Base-by-base conservation (phyloP, 2,888 invertebrate genomes). In the Rhamphomyia laevipes region DNA sequence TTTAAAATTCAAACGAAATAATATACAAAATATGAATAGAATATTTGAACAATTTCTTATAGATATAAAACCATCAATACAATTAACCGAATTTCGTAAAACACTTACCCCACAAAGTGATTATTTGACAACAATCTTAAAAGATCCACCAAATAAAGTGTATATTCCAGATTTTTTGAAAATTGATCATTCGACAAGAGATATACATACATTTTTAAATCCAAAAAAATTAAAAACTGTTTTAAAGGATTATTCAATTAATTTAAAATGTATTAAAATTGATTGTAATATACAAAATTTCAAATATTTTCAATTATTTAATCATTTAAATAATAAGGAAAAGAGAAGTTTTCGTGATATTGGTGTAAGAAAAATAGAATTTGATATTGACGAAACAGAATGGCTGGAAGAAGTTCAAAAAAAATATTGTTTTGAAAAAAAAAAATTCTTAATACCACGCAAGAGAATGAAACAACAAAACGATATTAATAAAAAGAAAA, bases 101-200 rank as follows among this genome's bases (percentile, higher is more conserved):
- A 64, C 64, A 3, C 51, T 64, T 16, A 68, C 65, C 0, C 69
- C 69, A 5, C 61, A 63, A 4, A 52, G 55, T 30, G 57, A 58
- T 27, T 66, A 68, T 51, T 61, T 70, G 10, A 59, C 63, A 38
- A 53, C 58, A 4, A 61, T 68, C 30, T 53, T 62, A 4, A 31
- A 16, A 17, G 49, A 50, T 38, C 37, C 40, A 47, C 47, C 47
- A 38, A 51, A 0, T 27, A 48, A 10, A 50, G 55, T 31, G 50
- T 45, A 41, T 27, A 58, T 64, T 35, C 68, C 68, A 0, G 57
- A 62, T 2, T 61, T 55, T 45, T 63, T 70, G 63, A 52, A 53
- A 5, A 55, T 56, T 2, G 60, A 67, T 47, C 63, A 66, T 53
- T 55, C 63, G 7, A 52, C 59, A 46, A 58, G 58, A 5, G 58